Evolutionary conservation across 2,797 vertebrate genomes (phyloP).

Genomic region (Centropyge bicolor): DNA sequence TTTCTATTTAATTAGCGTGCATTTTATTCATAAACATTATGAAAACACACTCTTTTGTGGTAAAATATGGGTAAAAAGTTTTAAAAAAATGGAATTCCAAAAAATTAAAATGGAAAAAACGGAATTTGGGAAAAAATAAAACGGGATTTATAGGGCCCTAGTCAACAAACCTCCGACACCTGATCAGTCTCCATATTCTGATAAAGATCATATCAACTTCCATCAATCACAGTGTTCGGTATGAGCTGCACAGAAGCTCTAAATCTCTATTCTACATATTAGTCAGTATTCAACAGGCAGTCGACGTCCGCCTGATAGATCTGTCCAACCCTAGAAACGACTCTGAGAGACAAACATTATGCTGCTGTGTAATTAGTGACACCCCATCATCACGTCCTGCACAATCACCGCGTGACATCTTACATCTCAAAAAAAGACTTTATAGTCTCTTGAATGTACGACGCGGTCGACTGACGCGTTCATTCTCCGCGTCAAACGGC

Average conservation of each 20-base stretch:
- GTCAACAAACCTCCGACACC: background rate
- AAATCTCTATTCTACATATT: background rate
- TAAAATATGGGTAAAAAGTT: too few species aligned
- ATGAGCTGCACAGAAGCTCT: background rate
- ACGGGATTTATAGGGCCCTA: too few species aligned
- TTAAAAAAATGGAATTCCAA: too few species aligned
- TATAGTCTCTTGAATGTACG: conserved; percentile 27
- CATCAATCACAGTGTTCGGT: background rate
- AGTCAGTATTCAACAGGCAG: background rate
- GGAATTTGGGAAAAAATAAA: too few species aligned
- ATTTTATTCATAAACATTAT: too few species aligned
- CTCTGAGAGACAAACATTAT: background rate
- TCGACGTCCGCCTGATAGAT: background rate
- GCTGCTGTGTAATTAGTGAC: conserved; percentile 24
- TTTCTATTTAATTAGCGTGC: too few species aligned
- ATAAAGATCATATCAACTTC: background rate
- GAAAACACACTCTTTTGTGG: too few species aligned
- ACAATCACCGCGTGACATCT: conserved; percentile 20
- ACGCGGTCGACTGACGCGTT: conserved; percentile 28
- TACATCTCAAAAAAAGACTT: background rate
- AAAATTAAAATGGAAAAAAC: too few species aligned
- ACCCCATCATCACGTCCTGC: conserved; percentile 23
- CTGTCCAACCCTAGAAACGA: background rate
- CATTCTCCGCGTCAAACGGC: conserved; percentile 13
- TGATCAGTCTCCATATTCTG: background rate